These are phyloP conservation scores for Chrysomallon squamiferum DNA, from an alignment of 1,140 invertebrate genomes.

Conservation along the genomic window DNA sequence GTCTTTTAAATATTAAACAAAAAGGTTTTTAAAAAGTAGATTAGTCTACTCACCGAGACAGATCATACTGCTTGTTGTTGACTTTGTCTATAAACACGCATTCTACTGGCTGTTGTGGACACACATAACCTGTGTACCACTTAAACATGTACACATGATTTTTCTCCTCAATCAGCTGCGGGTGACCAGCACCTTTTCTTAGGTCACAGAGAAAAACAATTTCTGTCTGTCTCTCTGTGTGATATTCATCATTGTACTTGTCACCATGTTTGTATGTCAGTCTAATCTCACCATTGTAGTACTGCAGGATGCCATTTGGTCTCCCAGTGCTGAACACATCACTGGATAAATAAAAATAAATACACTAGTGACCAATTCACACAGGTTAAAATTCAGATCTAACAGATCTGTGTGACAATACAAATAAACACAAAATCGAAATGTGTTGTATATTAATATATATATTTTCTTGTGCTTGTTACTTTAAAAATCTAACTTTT, in stretches of 20 bases:
- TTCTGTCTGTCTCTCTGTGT: slow-evolving; percentile 45
- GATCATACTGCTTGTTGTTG: slow-evolving; percentile 52
- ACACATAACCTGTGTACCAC: slow-evolving; percentile 61
- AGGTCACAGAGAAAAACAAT: slow-evolving; percentile 61
- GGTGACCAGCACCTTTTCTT: slow-evolving; percentile 46
- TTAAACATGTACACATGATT: slow-evolving; percentile 54
- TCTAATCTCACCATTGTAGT: slow-evolving; percentile 60
- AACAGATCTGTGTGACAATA: too few species aligned
- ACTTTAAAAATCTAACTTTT: too few species aligned
- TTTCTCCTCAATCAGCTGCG: slow-evolving; percentile 48
- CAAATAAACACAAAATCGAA: too few species aligned
- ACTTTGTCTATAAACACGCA: slow-evolving; percentile 48
- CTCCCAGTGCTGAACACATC: slow-evolving; percentile 41
- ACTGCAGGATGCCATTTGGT: slow-evolving; percentile 33
- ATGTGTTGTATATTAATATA: too few species aligned
- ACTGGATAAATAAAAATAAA: slow-evolving; percentile 24
- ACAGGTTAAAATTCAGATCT: too few species aligned
- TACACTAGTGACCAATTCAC: too few species aligned
- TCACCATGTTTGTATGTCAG: slow-evolving; percentile 56
- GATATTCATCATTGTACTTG: slow-evolving; percentile 40
- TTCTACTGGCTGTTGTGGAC: slow-evolving; percentile 46
- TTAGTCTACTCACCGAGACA: slow-evolving; percentile 55
- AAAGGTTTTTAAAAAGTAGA: too few species aligned
- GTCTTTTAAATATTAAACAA: too few species aligned
- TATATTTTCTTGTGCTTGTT: too few species aligned